phyloP scores from a whole-genome alignment of 2,888 invertebrate genomes.

The Criorhina ranunculi region DNA sequence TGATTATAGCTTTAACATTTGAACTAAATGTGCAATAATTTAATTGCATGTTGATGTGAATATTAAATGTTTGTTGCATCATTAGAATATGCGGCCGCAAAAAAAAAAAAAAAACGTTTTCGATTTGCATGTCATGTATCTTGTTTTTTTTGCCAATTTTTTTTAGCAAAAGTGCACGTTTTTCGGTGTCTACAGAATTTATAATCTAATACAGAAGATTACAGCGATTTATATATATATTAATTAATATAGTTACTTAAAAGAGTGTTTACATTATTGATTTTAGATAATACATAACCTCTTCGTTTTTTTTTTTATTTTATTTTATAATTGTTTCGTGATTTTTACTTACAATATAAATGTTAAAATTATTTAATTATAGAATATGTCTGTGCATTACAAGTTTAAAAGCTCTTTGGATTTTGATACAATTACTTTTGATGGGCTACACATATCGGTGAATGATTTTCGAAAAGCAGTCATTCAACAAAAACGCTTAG shows the following conservation, averaged over 20 bases:
- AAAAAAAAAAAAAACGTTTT: too few relatives aligned
- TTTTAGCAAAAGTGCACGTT: neutral
- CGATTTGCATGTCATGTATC: neutral
- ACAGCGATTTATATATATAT: neutral
- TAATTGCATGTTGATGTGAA: neutral
- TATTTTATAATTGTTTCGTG: neutral
- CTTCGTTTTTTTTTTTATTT: constrained; percentile 5
- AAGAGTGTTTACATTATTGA: constrained; percentile 31
- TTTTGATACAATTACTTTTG: constrained; percentile 98
- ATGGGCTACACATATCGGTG: constrained; percentile 98
- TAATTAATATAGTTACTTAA: too few relatives aligned
- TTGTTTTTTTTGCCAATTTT: neutral
- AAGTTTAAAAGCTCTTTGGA: constrained; percentile 99
- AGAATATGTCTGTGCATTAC: constrained; percentile 96
- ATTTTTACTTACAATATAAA: neutral
- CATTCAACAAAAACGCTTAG: constrained; percentile 96
- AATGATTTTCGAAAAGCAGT: constrained; percentile 97
- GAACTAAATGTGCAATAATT: neutral
- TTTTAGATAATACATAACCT: constrained; percentile 52
- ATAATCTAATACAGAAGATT: neutral
- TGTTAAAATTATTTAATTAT: constrained; percentile 10
- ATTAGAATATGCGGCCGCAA: neutral
- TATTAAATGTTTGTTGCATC: constrained; percentile 1
- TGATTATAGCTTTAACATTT: too few relatives aligned
- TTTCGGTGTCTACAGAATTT: neutral